A percentile compares a stretch with the other conserved stretches of the same genome.
These are phyloP conservation scores for Mercenaria mercenaria DNA, from an alignment of 1,140 invertebrate species.

Conservation along the genomic window DNA sequence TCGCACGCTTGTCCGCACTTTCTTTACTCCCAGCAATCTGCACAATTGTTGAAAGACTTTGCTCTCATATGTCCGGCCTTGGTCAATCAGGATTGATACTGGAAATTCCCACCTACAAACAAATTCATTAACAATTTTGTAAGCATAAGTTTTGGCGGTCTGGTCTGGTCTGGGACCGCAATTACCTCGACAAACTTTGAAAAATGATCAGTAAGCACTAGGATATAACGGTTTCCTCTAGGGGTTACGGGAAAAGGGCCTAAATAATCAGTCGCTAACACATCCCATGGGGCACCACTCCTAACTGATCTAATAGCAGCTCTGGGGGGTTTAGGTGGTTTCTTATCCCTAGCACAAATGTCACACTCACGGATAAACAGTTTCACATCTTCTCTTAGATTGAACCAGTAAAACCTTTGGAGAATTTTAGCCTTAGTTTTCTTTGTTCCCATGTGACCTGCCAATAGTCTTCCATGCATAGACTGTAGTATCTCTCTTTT, in stretches of 20 bases:
- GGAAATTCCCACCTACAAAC: neutral
- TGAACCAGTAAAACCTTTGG: constrained; percentile 29
- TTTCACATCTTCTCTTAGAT: constrained; percentile 1
- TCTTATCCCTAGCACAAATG: constrained; percentile 20
- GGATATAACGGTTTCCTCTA: constrained; percentile 27
- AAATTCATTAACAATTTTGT: constrained; percentile 10
- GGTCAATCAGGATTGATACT: neutral
- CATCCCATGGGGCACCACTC: neutral
- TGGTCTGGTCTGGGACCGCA: constrained; percentile 25
- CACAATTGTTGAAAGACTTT: constrained; percentile 47
- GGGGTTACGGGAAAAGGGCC: constrained; percentile 13
- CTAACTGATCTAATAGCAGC: neutral
- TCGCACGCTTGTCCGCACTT: constrained; percentile 44
- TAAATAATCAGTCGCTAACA: neutral
- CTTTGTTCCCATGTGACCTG: constrained; percentile 37
- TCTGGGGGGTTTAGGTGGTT: neutral
- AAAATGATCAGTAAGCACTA: constrained; percentile 39
- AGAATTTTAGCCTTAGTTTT: constrained; percentile 12
- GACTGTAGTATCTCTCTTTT: neutral
- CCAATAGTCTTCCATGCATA: neutral
- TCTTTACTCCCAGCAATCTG: constrained; percentile 34
- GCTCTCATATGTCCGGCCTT: constrained; percentile 29
- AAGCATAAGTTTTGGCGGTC: neutral
- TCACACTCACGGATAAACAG: neutral
- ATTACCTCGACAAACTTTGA: constrained; percentile 1